Percentiles rank a stretch among this genome's conserved stretches.
These are phyloP conservation scores for Zaprionus davidi DNA, from an alignment of 1,140 invertebrate genomes.

Conservation along the genomic window DNA sequence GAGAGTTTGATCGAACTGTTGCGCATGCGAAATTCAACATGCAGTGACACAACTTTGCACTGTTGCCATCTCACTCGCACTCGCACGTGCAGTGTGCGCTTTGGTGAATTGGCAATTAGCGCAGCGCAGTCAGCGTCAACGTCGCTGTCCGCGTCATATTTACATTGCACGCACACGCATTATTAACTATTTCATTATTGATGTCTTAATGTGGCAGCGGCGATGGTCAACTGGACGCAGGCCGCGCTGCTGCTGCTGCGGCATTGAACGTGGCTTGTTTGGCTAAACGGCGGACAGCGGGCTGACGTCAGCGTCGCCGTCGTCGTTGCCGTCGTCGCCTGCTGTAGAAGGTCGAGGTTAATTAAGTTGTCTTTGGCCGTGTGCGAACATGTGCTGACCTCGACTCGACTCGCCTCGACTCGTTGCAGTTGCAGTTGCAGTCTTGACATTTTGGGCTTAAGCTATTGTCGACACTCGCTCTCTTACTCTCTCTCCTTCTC, in stretches of 20 bases:
- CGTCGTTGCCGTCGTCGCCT: conserved; percentile 31
- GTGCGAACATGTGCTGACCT: conserved; percentile 57
- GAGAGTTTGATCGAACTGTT: conserved; percentile 20
- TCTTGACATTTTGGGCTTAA: conserved; percentile 74
- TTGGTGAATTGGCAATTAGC: conserved; percentile 55
- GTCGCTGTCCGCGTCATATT: conserved; percentile 33
- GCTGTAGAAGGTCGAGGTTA: conserved; percentile 81
- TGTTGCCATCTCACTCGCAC: conserved; percentile 31
- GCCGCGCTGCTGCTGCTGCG: conserved; percentile 21
- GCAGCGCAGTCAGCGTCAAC: conserved; percentile 5
- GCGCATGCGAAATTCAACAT: conserved; percentile 69
- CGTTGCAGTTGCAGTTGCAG: conserved; percentile 49
- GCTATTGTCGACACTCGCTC: not conserved
- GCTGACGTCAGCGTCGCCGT: conserved; percentile 66
- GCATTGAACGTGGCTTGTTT: conserved; percentile 63
- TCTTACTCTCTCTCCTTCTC: not conserved
- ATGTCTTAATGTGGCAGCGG: conserved; percentile 73
- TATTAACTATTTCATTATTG: conserved; percentile 64
- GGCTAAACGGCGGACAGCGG: conserved; percentile 23
- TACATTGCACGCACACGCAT: conserved; percentile 44
- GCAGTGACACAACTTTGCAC: conserved; percentile 23
- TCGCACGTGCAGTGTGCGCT: conserved; percentile 25
- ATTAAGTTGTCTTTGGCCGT: conserved; percentile 80
- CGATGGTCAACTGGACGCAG: conserved; percentile 66
- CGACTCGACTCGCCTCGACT: conserved; percentile 21